Base-by-base conservation (phyloP, 1,140 invertebrate genomes). In the Drosophila littoralis region DNA sequence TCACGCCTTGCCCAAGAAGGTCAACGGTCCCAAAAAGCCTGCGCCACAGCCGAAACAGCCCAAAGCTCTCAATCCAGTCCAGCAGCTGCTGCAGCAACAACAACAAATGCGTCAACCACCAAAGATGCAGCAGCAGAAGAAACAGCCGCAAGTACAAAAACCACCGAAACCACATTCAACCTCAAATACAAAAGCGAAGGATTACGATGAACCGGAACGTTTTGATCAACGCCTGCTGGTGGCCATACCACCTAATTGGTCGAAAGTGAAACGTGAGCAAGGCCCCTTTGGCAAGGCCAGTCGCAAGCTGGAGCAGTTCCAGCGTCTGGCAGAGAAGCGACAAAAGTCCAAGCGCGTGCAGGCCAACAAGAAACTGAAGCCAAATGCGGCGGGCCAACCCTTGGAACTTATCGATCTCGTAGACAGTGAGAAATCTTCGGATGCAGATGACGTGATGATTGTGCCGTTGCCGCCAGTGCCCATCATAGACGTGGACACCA, bases 311-410 rank as follows among this genome's bases (percentile, higher is more conserved):
- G 74, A 86, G 38, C 85, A 81, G 65, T 57, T 80, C 2, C 70
- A 85, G 38, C 65, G 63, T 7, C 12, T 91, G 7, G 73, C 69
- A n/a, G 46, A 57, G 12, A 92, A 92, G 50, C 82, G 85, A 52
- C 68, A 77, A n/a, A 92, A 92, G 59, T 86, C 91, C 0, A 91
- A 86, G 59, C 73, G 72, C 8, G 79, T 45, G 5, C 82, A 59
- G 33, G 45, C 17, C 6, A 77, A 84, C 15, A 74, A 84, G 45
- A 83, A 86, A 12, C 70, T 77, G 43, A 66, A 51, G n/a, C 38
- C 65, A 40, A 52, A 12, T 7, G 61, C 72, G 13, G 33, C 66
- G 8, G 33, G 60, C 22, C 22, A 70, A 6, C 70, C 75, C 1
- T 45, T 74, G 8, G 74, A 76, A 32, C 75, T 85, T 17, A 85